Evolutionary conservation across 1,140 invertebrate species (phyloP).

Genomic region (Danaus plexippus): DNA sequence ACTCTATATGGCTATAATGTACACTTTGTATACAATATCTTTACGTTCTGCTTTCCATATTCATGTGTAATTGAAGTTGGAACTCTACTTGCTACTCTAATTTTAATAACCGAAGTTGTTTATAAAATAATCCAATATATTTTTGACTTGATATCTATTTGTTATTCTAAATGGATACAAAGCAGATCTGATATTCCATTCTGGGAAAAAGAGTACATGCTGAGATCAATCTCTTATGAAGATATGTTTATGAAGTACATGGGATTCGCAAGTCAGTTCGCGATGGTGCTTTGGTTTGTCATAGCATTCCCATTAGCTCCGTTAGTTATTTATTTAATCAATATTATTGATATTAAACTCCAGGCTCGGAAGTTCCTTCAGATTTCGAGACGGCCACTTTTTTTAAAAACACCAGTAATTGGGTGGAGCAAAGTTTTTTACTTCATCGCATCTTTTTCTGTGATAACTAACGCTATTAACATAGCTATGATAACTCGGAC

Average conservation of each 20-base stretch:
- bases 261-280: slow-evolving; percentile 11
- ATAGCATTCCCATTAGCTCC: slow-evolving; percentile 11
- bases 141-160: too few species aligned
- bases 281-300: slow-evolving; percentile 11
- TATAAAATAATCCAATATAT: too few species aligned
- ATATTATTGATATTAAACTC: slow-evolving; percentile 11
- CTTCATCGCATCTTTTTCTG: slow-evolving; percentile 5
- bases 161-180: too few species aligned
- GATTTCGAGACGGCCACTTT: slow-evolving; percentile 6
- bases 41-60: too few species aligned
- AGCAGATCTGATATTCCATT: slow-evolving; percentile 10
- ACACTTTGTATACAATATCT: too few species aligned
- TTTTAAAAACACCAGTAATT: slow-evolving; percentile 9
- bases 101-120: too few species aligned
- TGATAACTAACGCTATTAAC: slow-evolving; percentile 6
- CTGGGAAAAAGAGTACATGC: slow-evolving; percentile 25
- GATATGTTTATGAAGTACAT: slow-evolving; percentile 13
- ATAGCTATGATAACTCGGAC: neutral
- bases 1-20: too few species aligned
- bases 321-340: slow-evolving; percentile 8
- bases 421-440: slow-evolving; percentile 12
- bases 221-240: slow-evolving; percentile 15
- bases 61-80: too few species aligned
- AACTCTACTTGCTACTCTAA: too few species aligned
- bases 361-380: slow-evolving; percentile 5